Evolutionary conservation across 1,140 invertebrate genomes (phyloP), one percentile per base, ranked within the genome.

Genomic region (Lepidurus couesii): DNA sequence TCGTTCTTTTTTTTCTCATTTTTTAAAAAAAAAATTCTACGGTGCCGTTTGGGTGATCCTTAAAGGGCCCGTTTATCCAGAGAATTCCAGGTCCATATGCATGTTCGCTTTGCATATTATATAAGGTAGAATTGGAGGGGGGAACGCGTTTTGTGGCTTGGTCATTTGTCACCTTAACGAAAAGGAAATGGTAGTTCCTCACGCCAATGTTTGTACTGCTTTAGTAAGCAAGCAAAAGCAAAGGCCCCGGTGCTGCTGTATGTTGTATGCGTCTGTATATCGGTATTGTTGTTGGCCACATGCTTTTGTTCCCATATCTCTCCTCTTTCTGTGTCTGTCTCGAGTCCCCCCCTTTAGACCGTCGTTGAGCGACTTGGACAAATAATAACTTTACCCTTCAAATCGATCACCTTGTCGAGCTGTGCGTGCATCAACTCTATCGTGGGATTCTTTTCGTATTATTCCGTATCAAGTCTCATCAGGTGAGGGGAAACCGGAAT

Each of bases 391-490:
- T 65, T 7, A 16, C 9, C n/a, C 53, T n/a, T 65, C 53, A 21
- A 65, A 65, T 65, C 53, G 53, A 65, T 65, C 53, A 65, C 53
- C n/a, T 65, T 65, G 53, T 65, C 53, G 53, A 65, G 53, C 53
- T n/a, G 53, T 65, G 53, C 53, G 53, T 65, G 53, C 53, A 65
- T 21, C 13, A 16, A 65, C 53, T 65, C 53, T n/a, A 65, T 65
- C 53, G 21, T n/a, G 53, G 53, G n/a, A 65, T 9, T 21, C 53
- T 65, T 65, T 65, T 21, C 53, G 53, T 65, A 65, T 65, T 65
- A 65, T 65, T 21, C 53, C 53, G 21, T 65, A 65, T 65, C 13
- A 65, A 65, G 53, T 65, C 53, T 65, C 53, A 65, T 65, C 53
- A 65, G 53, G 53, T 65, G 53, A 65, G 21, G 45, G 53, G 21